These are phyloP conservation scores for cat (Felis catus) DNA, from an alignment of 2,113 vertebrate species.

Conservation along the genomic window F.catus_Fca126_mat1.0 CM031411.1:98129001-98129500, in stretches of 20 bases:
- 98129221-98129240: neutral
- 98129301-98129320: neutral
- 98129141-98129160: constrained; percentile 47
- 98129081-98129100: neutral
- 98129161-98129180: constrained; percentile 33
- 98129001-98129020: constrained; percentile 56
- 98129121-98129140: constrained; percentile 23
- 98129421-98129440: constrained; percentile 24
- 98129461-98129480: neutral
- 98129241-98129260: neutral
- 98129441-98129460: neutral
- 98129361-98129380: constrained; percentile 37
- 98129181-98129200: constrained; percentile 34
- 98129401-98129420: constrained; percentile 36
- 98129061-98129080: constrained; percentile 29
- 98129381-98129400: constrained; percentile 43
- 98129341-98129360: neutral
- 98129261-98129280: constrained; percentile 14
- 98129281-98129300: neutral
- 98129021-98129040: constrained; percentile 42
- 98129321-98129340: neutral
- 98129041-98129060: constrained; percentile 44
- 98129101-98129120: constrained; percentile 33
- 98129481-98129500: neutral
- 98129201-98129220: constrained; percentile 43